Evolutionary conservation across 2,797 vertebrate species (phyloP).

Genomic region (Hipposideros larvatus): DNA sequence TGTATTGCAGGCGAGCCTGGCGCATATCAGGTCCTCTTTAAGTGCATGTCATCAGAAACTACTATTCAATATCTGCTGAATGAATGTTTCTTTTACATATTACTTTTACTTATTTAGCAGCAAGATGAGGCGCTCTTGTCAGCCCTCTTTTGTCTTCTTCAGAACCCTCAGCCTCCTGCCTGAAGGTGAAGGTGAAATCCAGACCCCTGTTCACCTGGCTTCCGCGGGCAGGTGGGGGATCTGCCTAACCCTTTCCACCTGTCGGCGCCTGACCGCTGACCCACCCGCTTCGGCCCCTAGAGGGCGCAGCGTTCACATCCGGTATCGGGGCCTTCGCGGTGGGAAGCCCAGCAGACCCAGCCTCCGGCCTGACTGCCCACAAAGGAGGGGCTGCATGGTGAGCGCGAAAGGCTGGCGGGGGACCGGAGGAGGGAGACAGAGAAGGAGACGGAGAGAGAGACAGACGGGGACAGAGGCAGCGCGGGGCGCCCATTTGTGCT

Average conservation of each 20-base stretch:
- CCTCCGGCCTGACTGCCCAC: background rate
- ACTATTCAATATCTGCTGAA: background rate
- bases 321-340: too few relatives aligned
- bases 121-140: background rate
- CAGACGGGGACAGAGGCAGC: background rate
- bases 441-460: too few relatives aligned
- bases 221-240: rapidly evolving
- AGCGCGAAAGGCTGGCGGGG: background rate
- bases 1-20: rapidly evolving
- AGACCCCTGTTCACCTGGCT: background rate
- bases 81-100: background rate
- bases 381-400: background rate
- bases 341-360: background rate
- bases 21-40: too few relatives aligned
- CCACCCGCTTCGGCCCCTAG: background rate
- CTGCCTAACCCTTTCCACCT: background rate
- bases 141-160: background rate
- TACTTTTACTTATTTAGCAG: background rate
- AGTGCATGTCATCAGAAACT: too few relatives aligned
- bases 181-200: background rate
- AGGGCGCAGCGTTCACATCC: background rate
- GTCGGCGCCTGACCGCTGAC: background rate
- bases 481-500: background rate
- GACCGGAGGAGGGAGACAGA: too few relatives aligned
- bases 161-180: background rate